Evolutionary conservation across 1,140 invertebrate genomes (phyloP).

Genomic region (Hypothenemus hampei): DNA sequence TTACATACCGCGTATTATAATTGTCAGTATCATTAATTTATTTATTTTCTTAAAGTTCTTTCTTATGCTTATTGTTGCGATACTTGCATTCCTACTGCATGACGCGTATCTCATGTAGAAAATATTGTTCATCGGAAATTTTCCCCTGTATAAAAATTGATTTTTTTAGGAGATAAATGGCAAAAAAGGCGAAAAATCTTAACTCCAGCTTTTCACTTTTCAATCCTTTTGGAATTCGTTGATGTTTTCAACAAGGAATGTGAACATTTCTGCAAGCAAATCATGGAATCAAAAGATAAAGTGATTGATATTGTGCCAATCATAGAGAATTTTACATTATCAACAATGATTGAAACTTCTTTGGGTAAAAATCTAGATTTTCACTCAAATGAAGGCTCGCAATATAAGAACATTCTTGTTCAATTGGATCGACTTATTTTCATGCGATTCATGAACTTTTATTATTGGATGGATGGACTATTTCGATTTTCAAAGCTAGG

Average conservation of each 20-base stretch:
- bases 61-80: no score
- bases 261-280: slow-evolving; percentile 48
- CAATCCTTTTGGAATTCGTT: slow-evolving; percentile 73
- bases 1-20: no score
- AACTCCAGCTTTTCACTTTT: slow-evolving; percentile 81
- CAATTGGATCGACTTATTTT: neutral
- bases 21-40: no score
- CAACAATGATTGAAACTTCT: slow-evolving; percentile 23
- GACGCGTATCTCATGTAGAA: no score
- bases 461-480: neutral
- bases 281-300: slow-evolving; percentile 1
- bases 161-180: slow-evolving; percentile 66
- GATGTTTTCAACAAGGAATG: slow-evolving; percentile 64
- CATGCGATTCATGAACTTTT: neutral
- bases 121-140: neutral
- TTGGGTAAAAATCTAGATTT: slow-evolving; percentile 10
- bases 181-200: slow-evolving; percentile 65
- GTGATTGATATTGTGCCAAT: slow-evolving; percentile 3
- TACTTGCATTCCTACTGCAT: no score
- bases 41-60: no score
- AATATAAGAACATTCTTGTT: slow-evolving; percentile 10
- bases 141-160: neutral
- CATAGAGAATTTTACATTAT: slow-evolving; percentile 16
- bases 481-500: neutral
- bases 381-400: neutral